phyloP scores from a whole-genome alignment of 1,140 invertebrate genomes.

The Pollicipes pollicipes region DNA sequence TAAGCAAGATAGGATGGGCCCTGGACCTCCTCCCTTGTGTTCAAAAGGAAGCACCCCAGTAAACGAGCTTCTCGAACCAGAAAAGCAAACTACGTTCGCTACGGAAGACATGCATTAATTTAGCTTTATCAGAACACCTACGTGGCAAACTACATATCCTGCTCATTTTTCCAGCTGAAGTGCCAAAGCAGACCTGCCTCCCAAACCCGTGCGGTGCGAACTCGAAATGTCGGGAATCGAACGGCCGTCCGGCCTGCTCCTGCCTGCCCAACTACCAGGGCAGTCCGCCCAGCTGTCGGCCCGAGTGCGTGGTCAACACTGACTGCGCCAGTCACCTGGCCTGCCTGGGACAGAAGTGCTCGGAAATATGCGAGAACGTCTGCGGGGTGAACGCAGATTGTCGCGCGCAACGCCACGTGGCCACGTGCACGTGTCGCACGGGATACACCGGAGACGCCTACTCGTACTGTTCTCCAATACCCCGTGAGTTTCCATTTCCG shows the following conservation, averaged over 20 bases:
- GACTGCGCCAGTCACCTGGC: conserved; percentile 34
- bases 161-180: conserved; percentile 10
- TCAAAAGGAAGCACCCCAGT: no score
- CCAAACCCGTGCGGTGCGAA: conserved; percentile 43
- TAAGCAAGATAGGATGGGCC: no score
- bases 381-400: conserved; percentile 40
- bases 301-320: conserved; percentile 38
- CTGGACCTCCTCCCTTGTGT: no score
- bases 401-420: conserved; percentile 10
- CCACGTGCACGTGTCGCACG: conserved; percentile 38
- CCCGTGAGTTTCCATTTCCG: no score
- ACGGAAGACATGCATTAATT: no score
- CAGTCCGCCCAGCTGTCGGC: conserved; percentile 48
- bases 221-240: conserved; percentile 52
- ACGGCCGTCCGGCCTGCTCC: conserved; percentile 58
- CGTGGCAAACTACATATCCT: no score
- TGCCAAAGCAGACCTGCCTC: conserved; percentile 31
- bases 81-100: no score
- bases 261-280: conserved; percentile 55
- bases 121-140: no score
- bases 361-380: conserved; percentile 42
- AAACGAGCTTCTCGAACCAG: no score
- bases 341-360: conserved; percentile 34
- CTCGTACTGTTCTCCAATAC: no score
- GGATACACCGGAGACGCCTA: conserved; percentile 55